Conservation (phyloP, 2,888 invertebrate genomes). For the Calliopum simillimum region DNA sequence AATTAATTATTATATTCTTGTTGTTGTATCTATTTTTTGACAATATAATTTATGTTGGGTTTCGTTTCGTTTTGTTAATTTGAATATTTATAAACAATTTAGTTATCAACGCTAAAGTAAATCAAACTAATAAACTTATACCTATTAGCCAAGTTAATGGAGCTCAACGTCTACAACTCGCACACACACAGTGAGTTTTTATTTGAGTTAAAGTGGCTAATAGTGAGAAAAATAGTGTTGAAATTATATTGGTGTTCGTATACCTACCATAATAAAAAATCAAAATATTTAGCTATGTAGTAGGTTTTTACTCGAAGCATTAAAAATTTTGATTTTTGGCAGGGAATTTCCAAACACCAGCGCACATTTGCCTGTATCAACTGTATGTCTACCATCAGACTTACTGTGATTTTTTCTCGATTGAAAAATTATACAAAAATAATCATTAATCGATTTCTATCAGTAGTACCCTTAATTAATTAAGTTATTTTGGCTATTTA, state of each 20-base stretch:
- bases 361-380: not conserved
- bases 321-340: not conserved
- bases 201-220: not conserved
- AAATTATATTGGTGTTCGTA: not conserved
- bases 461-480: slow-evolving; percentile 31
- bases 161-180: not conserved
- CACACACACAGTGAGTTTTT: not conserved
- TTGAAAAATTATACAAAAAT: slow-evolving; percentile 7
- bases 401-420: not conserved
- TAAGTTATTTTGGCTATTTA: slow-evolving; percentile 31
- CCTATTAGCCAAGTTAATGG: slow-evolving; percentile 25
- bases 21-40: not conserved
- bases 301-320: not conserved
- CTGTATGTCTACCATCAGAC: too few relatives aligned
- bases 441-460: not conserved
- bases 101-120: slow-evolving; percentile 2
- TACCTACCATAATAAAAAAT: not conserved
- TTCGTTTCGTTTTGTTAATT: not conserved
- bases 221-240: slow-evolving; percentile 14
- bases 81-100: slow-evolving; percentile 29
- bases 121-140: slow-evolving; percentile 24
- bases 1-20: slow-evolving; percentile 25
- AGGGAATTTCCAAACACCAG: slow-evolving; percentile 21
- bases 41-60: slow-evolving; percentile 17
- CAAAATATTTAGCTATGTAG: not conserved